Base-by-base conservation (phyloP, 2,888 invertebrate genomes). In the Myopa tessellatipennis region DNA sequence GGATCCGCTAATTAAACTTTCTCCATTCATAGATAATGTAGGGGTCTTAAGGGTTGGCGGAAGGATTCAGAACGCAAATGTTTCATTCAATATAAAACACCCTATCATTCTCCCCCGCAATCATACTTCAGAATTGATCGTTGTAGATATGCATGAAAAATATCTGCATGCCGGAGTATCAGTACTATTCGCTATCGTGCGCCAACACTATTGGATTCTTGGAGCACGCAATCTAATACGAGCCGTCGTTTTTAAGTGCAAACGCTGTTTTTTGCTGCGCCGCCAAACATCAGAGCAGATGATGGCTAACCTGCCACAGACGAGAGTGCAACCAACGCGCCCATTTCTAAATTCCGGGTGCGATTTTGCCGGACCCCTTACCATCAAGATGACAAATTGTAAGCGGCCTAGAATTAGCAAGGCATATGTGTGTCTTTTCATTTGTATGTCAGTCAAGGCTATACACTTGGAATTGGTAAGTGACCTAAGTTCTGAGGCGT, bases 131-230 rank as follows among this genome's bases (percentile, higher is more conserved):
- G 14, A 40, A 8, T 70, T 81, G 1, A 77, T 81, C 6, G 61
- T 78, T 7, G 8, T 36, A 2, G 78, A 79, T 14, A 16, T 70
- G 18, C 78, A 81, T 50, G 34, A 52, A 63, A 63, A 26, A n/a
- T 40, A 78, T 40, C 26, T 77, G 10, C 79, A 79, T 63, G 67
- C 74, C 52, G 81, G 79, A 0, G 79, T 80, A 1, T 78, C 81
- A 12, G 73, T 77, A 67, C 67, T 81, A 4, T 81, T 80, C 52
- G 79, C 80, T 0, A 82, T 81, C n/a, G 58, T 79, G 4, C 79
- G 79, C 4, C 78, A 81, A 40, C 34, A 76, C 14, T 80, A 79
- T 18, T 82, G 81, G 79, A 78, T 82, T 10, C n/a, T 80, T 10
- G 77, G 79, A 1, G 78, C 74, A 3, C 71, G 82, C 61, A 81